These are phyloP conservation scores for Suillia variegata DNA, from an alignment of 2,888 invertebrate genomes.

Conservation along the genomic window DNA sequence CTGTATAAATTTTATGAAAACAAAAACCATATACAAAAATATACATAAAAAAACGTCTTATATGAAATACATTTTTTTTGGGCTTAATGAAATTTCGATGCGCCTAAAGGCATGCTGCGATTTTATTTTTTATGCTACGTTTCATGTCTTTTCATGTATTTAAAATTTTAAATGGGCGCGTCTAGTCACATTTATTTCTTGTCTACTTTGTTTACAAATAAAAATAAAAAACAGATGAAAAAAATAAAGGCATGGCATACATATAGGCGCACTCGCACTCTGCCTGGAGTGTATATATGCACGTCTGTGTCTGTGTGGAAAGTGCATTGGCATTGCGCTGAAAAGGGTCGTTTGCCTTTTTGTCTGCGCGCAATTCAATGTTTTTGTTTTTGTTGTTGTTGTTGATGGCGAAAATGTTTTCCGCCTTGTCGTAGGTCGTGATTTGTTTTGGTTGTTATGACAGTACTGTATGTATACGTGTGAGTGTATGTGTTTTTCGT, in stretches of 20 bases:
- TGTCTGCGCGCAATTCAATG: slow-evolving; percentile 40
- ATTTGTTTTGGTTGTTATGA: slow-evolving; percentile 34
- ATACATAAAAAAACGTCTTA: too few relatives aligned
- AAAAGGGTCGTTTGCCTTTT: slow-evolving; percentile 55
- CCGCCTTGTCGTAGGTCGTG: slow-evolving; percentile 52
- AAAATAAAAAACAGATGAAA: slow-evolving; percentile 9
- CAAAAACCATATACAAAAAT: too few relatives aligned
- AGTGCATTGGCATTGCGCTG: slow-evolving; percentile 32
- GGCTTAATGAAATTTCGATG: neutral
- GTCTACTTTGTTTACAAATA: neutral
- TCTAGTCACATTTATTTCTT: slow-evolving; percentile 28
- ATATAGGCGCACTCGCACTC: slow-evolving; percentile 17
- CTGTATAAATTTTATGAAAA: too few relatives aligned
- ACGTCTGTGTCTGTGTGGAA: neutral
- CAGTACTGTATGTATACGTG: neutral
- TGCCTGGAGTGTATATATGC: neutral
- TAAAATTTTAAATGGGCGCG: slow-evolving; percentile 39
- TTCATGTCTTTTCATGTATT: slow-evolving; percentile 17
- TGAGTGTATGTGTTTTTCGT: too few relatives aligned
- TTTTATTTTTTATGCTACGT: too few relatives aligned
- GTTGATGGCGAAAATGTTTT: neutral
- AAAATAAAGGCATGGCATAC: slow-evolving; percentile 18
- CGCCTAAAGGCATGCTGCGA: slow-evolving; percentile 5
- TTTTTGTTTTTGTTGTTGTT: slow-evolving; percentile 13
- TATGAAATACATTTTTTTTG: too few relatives aligned